A percentile compares a stretch with the other conserved stretches of the same genome.
Evolutionary conservation across 2,888 invertebrate genomes (phyloP).

Genomic region (Chymomyza fuscimana): DNA sequence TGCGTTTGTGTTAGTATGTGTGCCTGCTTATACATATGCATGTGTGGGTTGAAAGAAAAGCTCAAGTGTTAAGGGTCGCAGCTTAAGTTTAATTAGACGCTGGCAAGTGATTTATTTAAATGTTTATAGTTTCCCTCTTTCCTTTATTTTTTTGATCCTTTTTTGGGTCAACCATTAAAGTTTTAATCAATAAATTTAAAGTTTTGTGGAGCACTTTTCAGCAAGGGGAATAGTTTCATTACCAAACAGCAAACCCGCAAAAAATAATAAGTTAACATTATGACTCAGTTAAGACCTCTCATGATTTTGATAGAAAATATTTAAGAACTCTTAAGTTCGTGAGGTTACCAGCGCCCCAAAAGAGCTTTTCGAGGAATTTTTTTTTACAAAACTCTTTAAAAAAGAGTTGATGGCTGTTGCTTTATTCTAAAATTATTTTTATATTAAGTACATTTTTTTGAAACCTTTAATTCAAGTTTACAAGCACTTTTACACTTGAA

Average conservation of each 20-base stretch:
- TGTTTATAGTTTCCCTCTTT: constrained; percentile 34
- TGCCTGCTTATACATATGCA: constrained; percentile 18
- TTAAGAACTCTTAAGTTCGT: background rate
- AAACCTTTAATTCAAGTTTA: too few relatives aligned
- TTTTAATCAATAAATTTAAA: constrained; percentile 41
- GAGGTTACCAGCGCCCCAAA: too few relatives aligned
- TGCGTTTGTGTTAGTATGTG: background rate
- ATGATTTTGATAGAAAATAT: background rate
- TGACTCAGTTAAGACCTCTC: background rate
- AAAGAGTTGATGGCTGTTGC: too few relatives aligned
- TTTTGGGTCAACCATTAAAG: constrained; percentile 29
- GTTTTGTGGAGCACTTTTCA: background rate
- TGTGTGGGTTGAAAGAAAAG: constrained; percentile 35
- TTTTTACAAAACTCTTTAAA: too few relatives aligned
- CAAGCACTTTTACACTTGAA: too few relatives aligned
- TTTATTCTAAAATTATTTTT: too few relatives aligned
- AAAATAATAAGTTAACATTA: background rate
- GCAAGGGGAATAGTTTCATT: too few relatives aligned
- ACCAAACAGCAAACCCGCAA: background rate
- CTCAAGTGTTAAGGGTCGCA: constrained; percentile 74
- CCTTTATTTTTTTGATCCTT: constrained; percentile 5
- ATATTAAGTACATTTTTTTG: too few relatives aligned
- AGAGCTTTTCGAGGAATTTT: too few relatives aligned
- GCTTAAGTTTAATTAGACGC: constrained; percentile 79
- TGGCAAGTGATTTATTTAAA: constrained; percentile 77